These are phyloP conservation scores for Clarias gariepinus DNA, from an alignment of 2,113 vertebrate species.

Conservation along the genomic window DNA sequence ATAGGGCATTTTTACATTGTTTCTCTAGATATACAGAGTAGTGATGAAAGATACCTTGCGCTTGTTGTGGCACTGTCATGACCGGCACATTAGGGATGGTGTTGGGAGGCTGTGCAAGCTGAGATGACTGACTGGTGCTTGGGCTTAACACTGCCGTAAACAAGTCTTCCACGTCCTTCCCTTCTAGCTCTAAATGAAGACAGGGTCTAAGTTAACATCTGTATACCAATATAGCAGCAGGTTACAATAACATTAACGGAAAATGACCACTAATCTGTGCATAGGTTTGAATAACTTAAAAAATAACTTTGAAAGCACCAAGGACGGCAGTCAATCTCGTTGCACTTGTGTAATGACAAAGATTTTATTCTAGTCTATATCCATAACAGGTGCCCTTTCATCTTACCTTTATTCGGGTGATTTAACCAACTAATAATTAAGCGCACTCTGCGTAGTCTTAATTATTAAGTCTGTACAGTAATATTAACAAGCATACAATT, in stretches of 20 bases:
- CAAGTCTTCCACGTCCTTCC: slow-evolving; percentile 95
- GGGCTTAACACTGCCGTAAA: slow-evolving; percentile 95
- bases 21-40: neutral
- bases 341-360: no score
- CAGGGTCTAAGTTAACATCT: neutral
- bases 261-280: neutral
- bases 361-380: neutral
- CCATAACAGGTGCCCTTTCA: neutral
- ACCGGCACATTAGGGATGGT: slow-evolving; percentile 47
- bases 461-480: neutral
- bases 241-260: neutral
- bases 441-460: neutral
- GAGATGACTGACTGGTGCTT: slow-evolving; percentile 69
- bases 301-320: neutral
- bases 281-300: no score
- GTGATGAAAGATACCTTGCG: slow-evolving; percentile 66
- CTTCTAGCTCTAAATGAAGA: slow-evolving; percentile 82
- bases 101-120: slow-evolving; percentile 64
- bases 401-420: neutral
- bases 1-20: neutral
- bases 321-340: no score
- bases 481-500: neutral
- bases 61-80: slow-evolving; percentile 69
- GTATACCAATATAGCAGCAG: neutral
- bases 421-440: neutral